Conservation (phyloP, 2,797 vertebrate genomes). For the Poeciliopsis gracilis region DNA sequence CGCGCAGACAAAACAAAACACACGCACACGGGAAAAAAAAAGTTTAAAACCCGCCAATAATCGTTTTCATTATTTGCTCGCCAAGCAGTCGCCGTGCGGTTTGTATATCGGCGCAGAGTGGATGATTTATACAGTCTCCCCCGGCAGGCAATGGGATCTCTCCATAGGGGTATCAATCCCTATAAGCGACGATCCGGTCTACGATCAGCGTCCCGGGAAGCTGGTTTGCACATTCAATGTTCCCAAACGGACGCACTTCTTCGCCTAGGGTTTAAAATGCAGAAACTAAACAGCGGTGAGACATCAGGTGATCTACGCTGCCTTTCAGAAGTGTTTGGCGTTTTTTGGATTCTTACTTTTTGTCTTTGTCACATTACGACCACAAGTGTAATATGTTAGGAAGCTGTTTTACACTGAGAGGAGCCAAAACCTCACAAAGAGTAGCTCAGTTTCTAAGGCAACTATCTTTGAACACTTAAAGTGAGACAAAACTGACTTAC, state of each 20-base stretch:
- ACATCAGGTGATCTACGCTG: neutral
- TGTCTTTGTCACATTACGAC: neutral
- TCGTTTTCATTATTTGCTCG: constrained; percentile 79
- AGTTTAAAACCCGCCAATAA: constrained; percentile 82
- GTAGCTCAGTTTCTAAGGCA: too few species aligned
- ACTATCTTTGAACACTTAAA: too few species aligned
- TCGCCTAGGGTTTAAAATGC: constrained; percentile 18
- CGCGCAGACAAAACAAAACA: constrained; percentile 65
- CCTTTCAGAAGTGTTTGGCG: neutral
- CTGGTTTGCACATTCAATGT: constrained; percentile 69
- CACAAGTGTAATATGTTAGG: neutral
- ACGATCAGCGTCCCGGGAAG: constrained; percentile 68
- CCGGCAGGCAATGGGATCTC: constrained; percentile 57
- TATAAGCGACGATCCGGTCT: constrained; percentile 75
- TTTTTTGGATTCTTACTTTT: neutral
- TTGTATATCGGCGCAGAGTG: constrained; percentile 70
- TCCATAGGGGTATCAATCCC: constrained; percentile 78
- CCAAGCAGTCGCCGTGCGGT: constrained; percentile 72
- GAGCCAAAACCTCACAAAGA: too few species aligned
- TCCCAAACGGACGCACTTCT: constrained; percentile 53
- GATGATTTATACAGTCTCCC: constrained; percentile 77
- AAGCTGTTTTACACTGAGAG: neutral
- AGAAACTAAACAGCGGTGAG: constrained; percentile 5
- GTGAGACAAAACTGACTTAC: too few species aligned
- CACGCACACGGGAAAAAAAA: constrained; percentile 29